A percentile compares a stretch with the other conserved stretches of the same genome.
phyloP scores from a whole-genome alignment of 2,113 vertebrate species.

The Pampusana beccarii region DNA sequence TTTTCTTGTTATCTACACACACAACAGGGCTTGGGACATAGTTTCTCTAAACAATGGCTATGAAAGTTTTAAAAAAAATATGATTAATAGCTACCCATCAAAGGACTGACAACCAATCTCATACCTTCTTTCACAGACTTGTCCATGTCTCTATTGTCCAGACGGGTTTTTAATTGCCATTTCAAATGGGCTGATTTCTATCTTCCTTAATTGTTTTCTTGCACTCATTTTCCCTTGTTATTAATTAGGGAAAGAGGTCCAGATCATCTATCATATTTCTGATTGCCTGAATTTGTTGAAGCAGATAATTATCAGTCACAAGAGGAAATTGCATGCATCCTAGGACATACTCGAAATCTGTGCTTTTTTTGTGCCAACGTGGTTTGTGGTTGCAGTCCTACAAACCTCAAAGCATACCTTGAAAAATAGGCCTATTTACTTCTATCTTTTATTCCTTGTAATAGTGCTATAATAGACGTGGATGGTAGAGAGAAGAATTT shows the following conservation, averaged over 20 bases:
- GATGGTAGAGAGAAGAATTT: not conserved
- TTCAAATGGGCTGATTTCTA: not conserved
- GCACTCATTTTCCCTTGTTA: not conserved
- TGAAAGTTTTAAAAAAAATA: not conserved
- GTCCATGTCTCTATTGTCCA: not conserved
- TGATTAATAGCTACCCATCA: not conserved
- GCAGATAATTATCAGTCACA: not conserved
- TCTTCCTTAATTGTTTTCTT: not conserved
- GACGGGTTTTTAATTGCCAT: not conserved
- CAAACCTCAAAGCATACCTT: not conserved
- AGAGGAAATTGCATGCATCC: not conserved
- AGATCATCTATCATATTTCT: not conserved
- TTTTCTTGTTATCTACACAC: not conserved
- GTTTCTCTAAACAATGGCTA: not conserved
- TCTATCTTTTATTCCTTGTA: not conserved
- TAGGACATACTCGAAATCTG: not conserved
- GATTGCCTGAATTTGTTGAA: not conserved
- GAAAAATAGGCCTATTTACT: not conserved
- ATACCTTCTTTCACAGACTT: not conserved
- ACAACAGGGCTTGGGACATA: not conserved
- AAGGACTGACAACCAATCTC: not conserved
- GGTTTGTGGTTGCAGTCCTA: not conserved
- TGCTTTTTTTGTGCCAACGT: not conserved
- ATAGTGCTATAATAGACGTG: not conserved
- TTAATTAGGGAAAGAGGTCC: not conserved